These are phyloP conservation scores for Elephantulus edwardii DNA, from an alignment of 2,113 vertebrate species.

Conservation along the genomic window DNA sequence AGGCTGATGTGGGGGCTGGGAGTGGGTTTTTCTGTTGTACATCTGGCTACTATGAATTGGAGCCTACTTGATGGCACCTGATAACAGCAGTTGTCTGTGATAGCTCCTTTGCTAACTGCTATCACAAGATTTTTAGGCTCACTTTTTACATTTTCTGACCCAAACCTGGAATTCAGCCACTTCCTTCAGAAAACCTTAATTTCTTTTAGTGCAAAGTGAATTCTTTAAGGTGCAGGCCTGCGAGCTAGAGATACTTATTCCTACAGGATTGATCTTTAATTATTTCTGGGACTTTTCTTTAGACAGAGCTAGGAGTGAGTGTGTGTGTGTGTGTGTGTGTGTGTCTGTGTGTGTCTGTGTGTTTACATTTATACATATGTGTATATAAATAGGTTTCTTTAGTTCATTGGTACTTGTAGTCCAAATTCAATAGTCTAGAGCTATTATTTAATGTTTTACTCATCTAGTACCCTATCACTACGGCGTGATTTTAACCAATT, in stretches of 20 bases:
- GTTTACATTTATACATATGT: too few relatives aligned
- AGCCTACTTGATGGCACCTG: too few relatives aligned
- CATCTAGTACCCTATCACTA: too few relatives aligned
- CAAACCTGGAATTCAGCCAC: not conserved
- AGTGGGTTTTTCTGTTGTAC: too few relatives aligned
- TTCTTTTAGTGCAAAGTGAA: slow-evolving; percentile 7
- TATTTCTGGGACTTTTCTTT: not conserved
- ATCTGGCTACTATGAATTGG: too few relatives aligned
- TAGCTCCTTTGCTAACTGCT: not conserved
- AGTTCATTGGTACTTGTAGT: not conserved
- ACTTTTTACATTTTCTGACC: not conserved
- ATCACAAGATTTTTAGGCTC: not conserved
- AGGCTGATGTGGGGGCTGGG: too few relatives aligned
- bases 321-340: not conserved
- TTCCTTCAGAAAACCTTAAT: slow-evolving; percentile 20
- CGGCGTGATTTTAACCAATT: too few relatives aligned
- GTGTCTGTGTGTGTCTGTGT: too few relatives aligned
- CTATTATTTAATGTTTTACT: not conserved
- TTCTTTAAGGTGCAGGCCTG: not conserved
- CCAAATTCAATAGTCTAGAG: not conserved
- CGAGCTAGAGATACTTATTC: not conserved
- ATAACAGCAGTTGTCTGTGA: not conserved
- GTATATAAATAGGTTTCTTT: not conserved
- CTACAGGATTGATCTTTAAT: not conserved
- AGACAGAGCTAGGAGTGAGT: not conserved